phyloP scores from a whole-genome alignment of 2,888 invertebrate genomes.

The Brassicogethes aeneus region DNA sequence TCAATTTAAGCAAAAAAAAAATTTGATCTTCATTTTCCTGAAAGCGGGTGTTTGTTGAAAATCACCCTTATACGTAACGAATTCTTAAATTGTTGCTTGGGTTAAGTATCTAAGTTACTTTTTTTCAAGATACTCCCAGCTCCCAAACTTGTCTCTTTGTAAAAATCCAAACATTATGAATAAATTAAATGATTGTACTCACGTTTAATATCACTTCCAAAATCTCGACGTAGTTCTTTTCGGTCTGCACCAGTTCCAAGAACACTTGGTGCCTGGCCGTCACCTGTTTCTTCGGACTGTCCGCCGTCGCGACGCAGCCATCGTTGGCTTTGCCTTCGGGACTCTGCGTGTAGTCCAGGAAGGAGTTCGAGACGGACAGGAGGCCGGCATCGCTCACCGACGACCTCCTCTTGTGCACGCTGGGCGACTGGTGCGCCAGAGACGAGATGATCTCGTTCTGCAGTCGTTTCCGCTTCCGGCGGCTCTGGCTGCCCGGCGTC shows the following conservation, averaged over 20 bases:
- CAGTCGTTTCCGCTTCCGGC: conserved; percentile 76
- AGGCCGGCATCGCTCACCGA: conserved; percentile 79
- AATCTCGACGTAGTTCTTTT: conserved; percentile 94
- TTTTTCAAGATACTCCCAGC: no score
- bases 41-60: no score
- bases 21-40: no score
- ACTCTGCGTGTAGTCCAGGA: conserved; percentile 80
- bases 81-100: no score
- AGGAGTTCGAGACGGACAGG: conserved; percentile 77
- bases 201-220: conserved; percentile 88
- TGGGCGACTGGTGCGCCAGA: conserved; percentile 47
- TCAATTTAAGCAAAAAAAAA: no score
- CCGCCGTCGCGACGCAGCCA: conserved; percentile 40
- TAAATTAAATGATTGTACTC: conserved; percentile 28
- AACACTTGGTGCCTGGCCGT: conserved; percentile 76
- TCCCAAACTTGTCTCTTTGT: background rate
- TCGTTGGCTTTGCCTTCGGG: conserved; percentile 55
- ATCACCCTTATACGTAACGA: no score
- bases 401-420: conserved; percentile 70
- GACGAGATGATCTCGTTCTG: conserved; percentile 48
- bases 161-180: background rate
- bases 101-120: no score
- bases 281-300: conserved; percentile 58
- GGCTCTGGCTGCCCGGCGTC: conserved; percentile 43
- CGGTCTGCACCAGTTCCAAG: conserved; percentile 90